Percentiles rank a stretch among this genome's conserved stretches.
These are phyloP conservation scores for Micropoecilia bifurca DNA, from an alignment of 2,797 vertebrate species.

Conservation along the genomic window DNA sequence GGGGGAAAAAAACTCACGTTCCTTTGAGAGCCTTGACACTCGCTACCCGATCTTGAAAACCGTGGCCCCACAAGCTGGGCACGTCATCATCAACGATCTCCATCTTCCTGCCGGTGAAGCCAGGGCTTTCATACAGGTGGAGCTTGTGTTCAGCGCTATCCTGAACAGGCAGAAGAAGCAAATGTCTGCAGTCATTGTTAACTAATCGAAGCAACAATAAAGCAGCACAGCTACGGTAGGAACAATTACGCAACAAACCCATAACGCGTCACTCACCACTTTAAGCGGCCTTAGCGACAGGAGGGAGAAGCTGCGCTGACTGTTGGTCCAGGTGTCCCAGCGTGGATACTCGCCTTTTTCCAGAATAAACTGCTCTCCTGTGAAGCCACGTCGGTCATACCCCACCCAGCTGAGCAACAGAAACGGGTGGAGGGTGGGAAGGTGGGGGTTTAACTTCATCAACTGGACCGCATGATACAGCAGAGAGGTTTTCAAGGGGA, in stretches of 20 bases:
- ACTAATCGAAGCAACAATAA: not conserved
- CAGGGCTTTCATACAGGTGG: constrained; percentile 87
- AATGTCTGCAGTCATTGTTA: not conserved
- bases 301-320: constrained; percentile 87
- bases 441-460: not conserved
- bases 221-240: not conserved
- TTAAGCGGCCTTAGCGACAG: constrained; percentile 87
- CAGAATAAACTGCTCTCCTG: constrained; percentile 90
- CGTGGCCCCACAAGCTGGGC: constrained; percentile 92
- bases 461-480: not conserved
- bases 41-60: constrained; percentile 91
- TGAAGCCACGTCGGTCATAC: constrained; percentile 83
- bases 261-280: constrained; percentile 55
- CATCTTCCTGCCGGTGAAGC: constrained; percentile 89
- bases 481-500: not conserved
- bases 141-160: constrained; percentile 90
- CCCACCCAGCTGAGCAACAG: constrained; percentile 83
- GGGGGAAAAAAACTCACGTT: constrained; percentile 83
- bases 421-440: not conserved
- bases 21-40: constrained; percentile 87
- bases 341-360: constrained; percentile 93
- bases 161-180: constrained; percentile 67
- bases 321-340: constrained; percentile 94
- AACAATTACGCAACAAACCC: not conserved
- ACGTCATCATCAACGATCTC: constrained; percentile 92